Evolutionary conservation across 2,888 invertebrate genomes (phyloP), one percentile per base, ranked within the genome.

Genomic region (Epirrhoe tristata): DNA sequence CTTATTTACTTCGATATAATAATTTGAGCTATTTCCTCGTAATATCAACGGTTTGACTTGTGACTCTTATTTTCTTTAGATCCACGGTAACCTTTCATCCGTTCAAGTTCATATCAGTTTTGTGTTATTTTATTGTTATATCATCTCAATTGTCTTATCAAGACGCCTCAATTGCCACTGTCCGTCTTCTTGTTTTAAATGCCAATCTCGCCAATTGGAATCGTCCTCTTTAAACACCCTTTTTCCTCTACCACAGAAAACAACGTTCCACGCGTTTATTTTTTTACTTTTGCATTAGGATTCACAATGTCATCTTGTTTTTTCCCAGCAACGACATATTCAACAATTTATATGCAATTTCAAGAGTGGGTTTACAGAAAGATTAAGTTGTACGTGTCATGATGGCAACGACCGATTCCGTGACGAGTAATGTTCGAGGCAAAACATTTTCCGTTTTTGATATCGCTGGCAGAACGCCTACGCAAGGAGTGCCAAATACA

Each of bases 401-500:
- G 74, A 74, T 70, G 67, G 71, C 76, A 77, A 77, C 74, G 76
- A 67, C 76, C 75, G 73, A 72, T 74, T 74, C 71, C 77, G 74
- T 77, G 80, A 79, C 77, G 65, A 63, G 73, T 70, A 63, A 71
- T 75, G 74, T 77, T 76, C 74, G 75, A 75, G 72, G 74, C 66
- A 74, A 77, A 77, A 69, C 71, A 70, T 67, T 74, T 58, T 74
- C 56, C 71, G 73, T 77, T 76, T 77, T 73, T 74, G 72, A 76
- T 77, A 72, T 71, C 68, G 72, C 59, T 83, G 83, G 84, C 83
- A 79, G 70, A 62, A 71, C 71, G 81, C 82, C 82, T 79, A 77
- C 72, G 66, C 58, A 69, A 76, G 80, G 81, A 81, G 81, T 84
- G 87, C 82, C 87, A 83, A 83, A 81, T 78, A 76, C 81, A 74